Evolutionary conservation across 2,888 invertebrate species (phyloP).

Genomic region (Arenicola marina): DNA sequence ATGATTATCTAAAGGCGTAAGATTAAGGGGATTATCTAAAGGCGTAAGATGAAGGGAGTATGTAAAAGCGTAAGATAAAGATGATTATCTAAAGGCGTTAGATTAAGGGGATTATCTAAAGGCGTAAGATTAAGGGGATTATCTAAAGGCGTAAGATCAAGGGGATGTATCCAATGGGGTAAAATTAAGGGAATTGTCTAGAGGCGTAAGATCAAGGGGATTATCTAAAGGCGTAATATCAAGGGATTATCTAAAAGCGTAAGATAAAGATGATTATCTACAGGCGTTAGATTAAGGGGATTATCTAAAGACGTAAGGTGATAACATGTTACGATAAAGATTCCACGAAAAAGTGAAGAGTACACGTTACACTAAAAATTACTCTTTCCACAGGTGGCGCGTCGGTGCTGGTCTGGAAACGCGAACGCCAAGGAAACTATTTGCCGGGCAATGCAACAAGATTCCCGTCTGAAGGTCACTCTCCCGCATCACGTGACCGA

Average conservation of each 20-base stretch:
- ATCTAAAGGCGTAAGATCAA: too few species aligned
- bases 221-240: too few species aligned
- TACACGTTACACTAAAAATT: too few species aligned
- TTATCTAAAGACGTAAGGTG: conserved; percentile 27
- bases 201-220: too few species aligned
- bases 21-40: too few species aligned
- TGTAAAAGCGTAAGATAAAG: too few species aligned
- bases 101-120: background rate
- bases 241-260: background rate
- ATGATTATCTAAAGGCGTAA: background rate
- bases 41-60: too few species aligned
- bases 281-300: conserved; percentile 26
- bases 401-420: conserved; percentile 68
- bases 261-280: background rate
- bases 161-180: background rate
- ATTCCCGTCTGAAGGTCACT: conserved; percentile 64
- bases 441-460: conserved; percentile 62
- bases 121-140: too few species aligned
- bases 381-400: conserved; percentile 56
- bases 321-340: too few species aligned
- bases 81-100: background rate
- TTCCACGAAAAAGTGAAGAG: too few species aligned
- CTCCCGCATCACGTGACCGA: conserved; percentile 56
- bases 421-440: conserved; percentile 65
- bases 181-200: background rate